phyloP scores from a whole-genome alignment of 2,797 vertebrate genomes.

The Chaetophractus vellerosus region DNA sequence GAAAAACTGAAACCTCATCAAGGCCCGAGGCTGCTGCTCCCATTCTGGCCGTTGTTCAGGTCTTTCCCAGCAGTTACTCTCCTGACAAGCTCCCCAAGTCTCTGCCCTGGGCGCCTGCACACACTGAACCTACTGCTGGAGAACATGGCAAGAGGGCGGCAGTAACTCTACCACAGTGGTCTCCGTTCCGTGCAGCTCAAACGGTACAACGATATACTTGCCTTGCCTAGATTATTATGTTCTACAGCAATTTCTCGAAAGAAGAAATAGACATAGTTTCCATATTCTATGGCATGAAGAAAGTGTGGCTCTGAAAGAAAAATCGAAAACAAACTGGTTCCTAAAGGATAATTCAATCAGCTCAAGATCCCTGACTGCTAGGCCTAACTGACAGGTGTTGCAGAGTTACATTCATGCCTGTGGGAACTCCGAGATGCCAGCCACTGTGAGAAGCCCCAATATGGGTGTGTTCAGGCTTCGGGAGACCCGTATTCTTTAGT shows the following conservation, averaged over 20 bases:
- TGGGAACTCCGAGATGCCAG: neutral
- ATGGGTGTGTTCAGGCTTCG: conserved; percentile 75
- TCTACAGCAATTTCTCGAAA: conserved; percentile 99
- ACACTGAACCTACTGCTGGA: neutral
- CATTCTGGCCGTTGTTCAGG: conserved; percentile 9
- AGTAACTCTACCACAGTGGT: neutral
- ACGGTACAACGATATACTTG: conserved; percentile 83
- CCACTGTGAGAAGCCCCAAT: conserved; percentile 21
- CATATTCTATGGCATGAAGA: conserved; percentile 98
- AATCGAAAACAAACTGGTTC: conserved; percentile 75
- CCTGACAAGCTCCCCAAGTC: neutral
- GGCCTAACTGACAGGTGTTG: neutral
- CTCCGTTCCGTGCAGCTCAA: neutral
- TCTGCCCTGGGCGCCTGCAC: neutral
- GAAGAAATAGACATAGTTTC: conserved; percentile 99
- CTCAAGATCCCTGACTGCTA: neutral
- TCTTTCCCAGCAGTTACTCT: conserved; percentile 44
- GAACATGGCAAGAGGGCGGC: neutral
- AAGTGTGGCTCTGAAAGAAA: conserved; percentile 97
- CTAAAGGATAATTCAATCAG: conserved; percentile 59
- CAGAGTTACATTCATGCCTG: neutral
- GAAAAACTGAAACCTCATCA: conserved; percentile 55
- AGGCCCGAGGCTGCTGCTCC: conserved; percentile 35
- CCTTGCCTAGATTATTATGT: conserved; percentile 99
- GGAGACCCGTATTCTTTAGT: conserved; percentile 76